Base-by-base conservation (phyloP, 1,140 invertebrate species). In the Grapholita molesta region DNA sequence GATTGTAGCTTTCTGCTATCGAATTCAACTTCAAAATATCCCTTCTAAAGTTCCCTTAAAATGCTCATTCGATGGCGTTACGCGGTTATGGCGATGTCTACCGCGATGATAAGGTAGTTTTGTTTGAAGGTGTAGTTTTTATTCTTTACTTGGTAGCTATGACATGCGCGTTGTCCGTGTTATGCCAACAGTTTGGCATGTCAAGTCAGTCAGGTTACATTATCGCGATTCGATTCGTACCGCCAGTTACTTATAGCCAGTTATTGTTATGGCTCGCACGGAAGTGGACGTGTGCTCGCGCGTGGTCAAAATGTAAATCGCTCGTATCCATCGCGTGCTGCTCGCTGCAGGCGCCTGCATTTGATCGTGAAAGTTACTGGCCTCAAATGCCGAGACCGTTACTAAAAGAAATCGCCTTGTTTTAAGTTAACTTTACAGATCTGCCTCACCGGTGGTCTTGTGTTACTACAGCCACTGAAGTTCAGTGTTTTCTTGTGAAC, bases 341-440 rank as follows among this genome's bases (percentile, higher is more conserved):
- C 74, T 70, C 72, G 77, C 72, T 73, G 78, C 80, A 82, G 78
- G 81, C 76, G 73, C 74, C 75, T 84, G 79, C 82, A 87, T 80
- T 85, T 88, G 80, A 89, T 86, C 85, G 88, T 89, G 87, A 90
- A 90, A 90, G 86, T 89, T 84, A 83, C 86, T 88, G 84, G 80
- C 87, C 86, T 85, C 80, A 85, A 90, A 90, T 74, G 76, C 75
- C 84, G 76, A 74, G 79, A 86, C 86, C 83, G 85, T 88, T 87
- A 84, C 73, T 85, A 85, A 84, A 87, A 87, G 82, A 88, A 87
- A 85, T 86, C 80, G 75, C 74, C 66, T 71, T 74, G 67, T 35
- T 28, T 71, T 61, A 61, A 61, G 25, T 52, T 52, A n/a, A n/a
- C n/a, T n/a, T 28, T 32, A 61, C 55, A 61, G 55, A 48, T 61